Base-by-base conservation (phyloP, 2,888 invertebrate genomes). In the Philaethria dido region DNA sequence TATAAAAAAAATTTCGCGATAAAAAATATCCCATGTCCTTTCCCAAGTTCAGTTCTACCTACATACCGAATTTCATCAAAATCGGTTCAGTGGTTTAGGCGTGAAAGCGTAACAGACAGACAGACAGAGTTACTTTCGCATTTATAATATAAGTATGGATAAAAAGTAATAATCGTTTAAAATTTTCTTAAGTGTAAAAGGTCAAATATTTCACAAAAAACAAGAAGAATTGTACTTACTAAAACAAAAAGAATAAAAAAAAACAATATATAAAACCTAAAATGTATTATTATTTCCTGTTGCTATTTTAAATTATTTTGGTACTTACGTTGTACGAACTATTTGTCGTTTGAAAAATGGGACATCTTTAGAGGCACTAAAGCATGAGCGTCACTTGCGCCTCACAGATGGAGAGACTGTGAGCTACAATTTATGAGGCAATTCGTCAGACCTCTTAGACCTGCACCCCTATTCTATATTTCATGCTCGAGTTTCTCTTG, bases 381-480 rank as follows among this genome's bases (percentile, higher is more conserved):
- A 72, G 72, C 66, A 71, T 69, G 70, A 72, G 71, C 73, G 72
- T 74, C 73, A 71, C 74, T 73, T 70, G 67, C 70, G 64, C 63
- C 69, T 68, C 72, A 69, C 71, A 71, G 71, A 73, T 66, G 73
- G 72, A 72, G 72, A 72, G 69, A 62, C 64, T 50, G 72, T 64
- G 70, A 70, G 70, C 66, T 69, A 72, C 65, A 74, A 74, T 74
- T 74, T 74, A 74, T 74, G 71, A 69, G 71, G 71, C 74, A 69
- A 74, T 73, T 71, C 73, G 71, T 74, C 72, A 73, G 73, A 72
- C 69, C 73, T 72, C 74, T 72, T 72, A 72, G 69, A 68, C 65
- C 64, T 57, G 57, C 59, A 65, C 50, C 65, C 44, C 36, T 52
- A 60, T 69, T 63, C 59, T 66, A 66, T 66, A 63, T 69, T 69